phyloP scores from a whole-genome alignment of 2,888 invertebrate genomes.

The Amphipoea lucens region DNA sequence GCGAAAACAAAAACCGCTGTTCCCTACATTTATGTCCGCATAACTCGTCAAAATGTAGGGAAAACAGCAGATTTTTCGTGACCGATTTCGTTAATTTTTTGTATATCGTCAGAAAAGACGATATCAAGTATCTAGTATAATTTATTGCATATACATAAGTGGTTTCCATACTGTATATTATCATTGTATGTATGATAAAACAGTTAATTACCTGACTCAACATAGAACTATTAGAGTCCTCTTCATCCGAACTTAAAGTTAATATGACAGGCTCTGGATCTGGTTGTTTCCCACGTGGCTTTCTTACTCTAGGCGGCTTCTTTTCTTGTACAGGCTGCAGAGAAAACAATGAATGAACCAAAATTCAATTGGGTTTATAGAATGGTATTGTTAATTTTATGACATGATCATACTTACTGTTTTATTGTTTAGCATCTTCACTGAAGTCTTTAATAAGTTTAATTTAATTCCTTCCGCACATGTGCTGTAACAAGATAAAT shows the following conservation, averaged over 20 bases:
- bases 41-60: no score
- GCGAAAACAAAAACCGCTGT: no score
- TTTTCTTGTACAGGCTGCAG: constrained; percentile 81
- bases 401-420: constrained; percentile 77
- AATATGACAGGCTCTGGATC: constrained; percentile 93
- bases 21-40: no score
- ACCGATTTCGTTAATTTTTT: no score
- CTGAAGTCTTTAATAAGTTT: constrained; percentile 85
- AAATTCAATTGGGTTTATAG: neutral
- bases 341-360: constrained; percentile 7
- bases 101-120: no score
- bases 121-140: no score
- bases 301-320: constrained; percentile 86
- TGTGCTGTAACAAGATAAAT: constrained; percentile 70
- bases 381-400: neutral
- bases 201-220: constrained; percentile 80
- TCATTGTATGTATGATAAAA: neutral
- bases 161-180: no score
- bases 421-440: constrained; percentile 73
- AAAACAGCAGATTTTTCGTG: no score
- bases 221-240: constrained; percentile 90
- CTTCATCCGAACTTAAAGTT: constrained; percentile 93
- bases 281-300: constrained; percentile 88
- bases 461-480: constrained; percentile 86
- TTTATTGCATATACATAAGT: no score